Evolutionary conservation across 1,140 invertebrate species (phyloP), one percentile per base, ranked within the genome.

Genomic region (Euglossa dilemma): DNA sequence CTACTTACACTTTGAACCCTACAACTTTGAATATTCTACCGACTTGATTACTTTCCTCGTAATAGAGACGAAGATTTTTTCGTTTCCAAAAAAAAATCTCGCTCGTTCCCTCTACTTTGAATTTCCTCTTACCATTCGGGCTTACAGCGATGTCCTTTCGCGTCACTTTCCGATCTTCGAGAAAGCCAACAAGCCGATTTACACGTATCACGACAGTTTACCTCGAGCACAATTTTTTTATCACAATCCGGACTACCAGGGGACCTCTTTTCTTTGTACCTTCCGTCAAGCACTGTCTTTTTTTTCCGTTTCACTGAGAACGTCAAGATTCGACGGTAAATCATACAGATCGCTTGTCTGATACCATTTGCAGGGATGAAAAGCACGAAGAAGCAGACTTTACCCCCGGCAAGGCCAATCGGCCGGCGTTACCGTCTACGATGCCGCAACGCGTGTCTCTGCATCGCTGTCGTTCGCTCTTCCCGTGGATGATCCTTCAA

Each of bases 351-450:
- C 6, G 11, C 20, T 56, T 8, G 12, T 56, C 11, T 12, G 43
- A 61, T 28, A 63, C 4, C 18, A 1, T 23, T 80, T 43, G 59
- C 18, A 25, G 20, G 50, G 36, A 25, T 54, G 36, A n/a, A 20
- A n/a, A 8, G 56, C 59, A 36, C 43, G 43, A 66, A 52, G 28
- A n/a, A 43, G 50, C 36, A 56, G 14, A 54, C 50, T 45, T 74
- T 56, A 25, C 56, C 23, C 43, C 72, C 70, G 61, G 80, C 50
- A 45, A 47, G 57, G 71, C 79, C 72, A 63, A 76, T 82, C 71
- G 63, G 43, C 71, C 80, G 73, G 61, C 80, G 80, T 82, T 82
- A 82, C 80, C 79, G 79, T 75, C 47, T 47, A 45, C 47, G 36
- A 28, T 75, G 52, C 43, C 80, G 63, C 72, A 59, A 76, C 85